phyloP scores from a whole-genome alignment of 2,888 invertebrate species.

The Labia minor region DNA sequence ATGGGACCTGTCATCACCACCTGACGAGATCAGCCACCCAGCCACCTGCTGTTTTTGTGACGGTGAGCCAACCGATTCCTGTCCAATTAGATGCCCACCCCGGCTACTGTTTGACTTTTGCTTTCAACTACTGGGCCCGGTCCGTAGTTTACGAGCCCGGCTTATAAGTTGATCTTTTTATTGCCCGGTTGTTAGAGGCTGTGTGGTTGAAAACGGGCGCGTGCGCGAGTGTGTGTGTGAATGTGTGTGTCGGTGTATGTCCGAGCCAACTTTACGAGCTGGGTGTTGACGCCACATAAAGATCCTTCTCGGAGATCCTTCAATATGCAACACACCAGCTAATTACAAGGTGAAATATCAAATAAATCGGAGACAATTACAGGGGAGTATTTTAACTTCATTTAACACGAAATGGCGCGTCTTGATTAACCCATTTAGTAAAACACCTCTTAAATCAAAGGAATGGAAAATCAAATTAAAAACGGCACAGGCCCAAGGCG shows the following conservation, averaged over 20 bases:
- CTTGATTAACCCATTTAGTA: too few relatives aligned
- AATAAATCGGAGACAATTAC: background rate
- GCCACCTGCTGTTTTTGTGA: too few relatives aligned
- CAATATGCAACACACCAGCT: background rate
- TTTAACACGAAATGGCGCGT: too few relatives aligned
- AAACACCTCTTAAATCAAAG: too few relatives aligned
- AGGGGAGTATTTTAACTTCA: too few relatives aligned
- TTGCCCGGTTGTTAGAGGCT: background rate
- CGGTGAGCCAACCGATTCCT: background rate
- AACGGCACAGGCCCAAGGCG: too few relatives aligned
- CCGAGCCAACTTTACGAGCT: slow-evolving; percentile 2
- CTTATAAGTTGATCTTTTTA: background rate
- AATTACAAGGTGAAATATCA: slow-evolving; percentile 3
- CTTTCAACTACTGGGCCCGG: too few relatives aligned
- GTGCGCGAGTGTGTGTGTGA: background rate
- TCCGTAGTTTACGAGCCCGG: too few relatives aligned
- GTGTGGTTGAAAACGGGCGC: background rate
- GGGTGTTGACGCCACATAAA: background rate
- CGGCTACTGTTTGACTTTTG: too few relatives aligned
- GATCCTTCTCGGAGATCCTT: background rate
- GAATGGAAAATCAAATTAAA: too few relatives aligned
- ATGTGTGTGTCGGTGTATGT: background rate
- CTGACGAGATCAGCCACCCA: background rate
- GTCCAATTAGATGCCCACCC: too few relatives aligned
- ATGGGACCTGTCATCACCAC: background rate